A percentile compares a stretch with the other conserved stretches of the same genome.
phyloP scores from a whole-genome alignment of 2,888 invertebrate genomes.

The Rotaria macrura region DNA sequence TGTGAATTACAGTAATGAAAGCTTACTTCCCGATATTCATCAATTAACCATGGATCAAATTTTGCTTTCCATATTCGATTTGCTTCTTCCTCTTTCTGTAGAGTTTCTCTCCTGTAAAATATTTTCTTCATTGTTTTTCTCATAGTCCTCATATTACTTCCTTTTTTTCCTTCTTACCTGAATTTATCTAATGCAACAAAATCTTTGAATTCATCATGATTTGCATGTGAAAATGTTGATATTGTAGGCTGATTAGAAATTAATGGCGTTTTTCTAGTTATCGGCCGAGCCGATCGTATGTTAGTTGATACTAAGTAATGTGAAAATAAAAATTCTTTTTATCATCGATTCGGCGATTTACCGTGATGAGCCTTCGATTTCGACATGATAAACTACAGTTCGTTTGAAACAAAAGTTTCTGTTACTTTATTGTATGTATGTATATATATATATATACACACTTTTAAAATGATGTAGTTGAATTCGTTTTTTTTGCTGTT shows the following conservation, averaged over 20 bases:
- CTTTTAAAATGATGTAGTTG: neutral
- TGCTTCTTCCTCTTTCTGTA: neutral
- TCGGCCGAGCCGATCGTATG: neutral
- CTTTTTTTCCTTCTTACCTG: neutral
- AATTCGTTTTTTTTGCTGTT: neutral
- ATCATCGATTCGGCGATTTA: neutral
- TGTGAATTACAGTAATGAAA: neutral
- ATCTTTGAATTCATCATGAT: neutral
- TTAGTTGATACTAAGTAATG: neutral
- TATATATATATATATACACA: no score
- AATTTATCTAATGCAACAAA: neutral
- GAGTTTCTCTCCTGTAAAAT: neutral
- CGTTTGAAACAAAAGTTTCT: neutral
- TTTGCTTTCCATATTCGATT: neutral
- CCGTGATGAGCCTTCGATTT: neutral
- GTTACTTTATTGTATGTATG: neutral
- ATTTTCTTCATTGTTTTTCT: neutral
- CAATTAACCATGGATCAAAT: neutral
- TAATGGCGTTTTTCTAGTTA: neutral
- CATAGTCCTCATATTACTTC: neutral
- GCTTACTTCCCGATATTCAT: neutral
- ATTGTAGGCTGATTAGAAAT: neutral
- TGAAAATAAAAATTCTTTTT: neutral
- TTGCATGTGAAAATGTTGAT: neutral
- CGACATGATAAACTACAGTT: neutral